Conservation (phyloP, 2,797 vertebrate genomes). For the Cynopterus sphinx region DNA sequence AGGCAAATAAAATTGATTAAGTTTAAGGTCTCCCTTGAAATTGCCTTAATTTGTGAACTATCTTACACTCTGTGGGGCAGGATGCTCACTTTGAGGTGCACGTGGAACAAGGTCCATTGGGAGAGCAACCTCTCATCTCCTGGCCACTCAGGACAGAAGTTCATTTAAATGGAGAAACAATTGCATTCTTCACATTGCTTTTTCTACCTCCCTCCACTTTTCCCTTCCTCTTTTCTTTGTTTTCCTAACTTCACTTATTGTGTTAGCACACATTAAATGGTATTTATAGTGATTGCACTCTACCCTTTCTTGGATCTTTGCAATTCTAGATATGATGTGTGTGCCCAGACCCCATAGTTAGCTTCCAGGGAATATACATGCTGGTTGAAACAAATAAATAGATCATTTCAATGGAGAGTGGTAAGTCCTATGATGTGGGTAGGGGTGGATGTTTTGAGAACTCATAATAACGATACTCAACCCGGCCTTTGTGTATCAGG, state of each 20-base stretch:
- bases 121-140: background rate
- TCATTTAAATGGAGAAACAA: background rate
- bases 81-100: background rate
- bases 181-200: background rate
- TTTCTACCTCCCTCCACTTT: background rate
- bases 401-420: background rate
- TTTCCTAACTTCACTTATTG: background rate
- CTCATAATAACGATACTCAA: background rate
- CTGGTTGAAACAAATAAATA: background rate
- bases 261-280: background rate
- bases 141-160: too few species aligned
- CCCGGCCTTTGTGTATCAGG: background rate
- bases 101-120: fast-evolving
- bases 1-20: background rate
- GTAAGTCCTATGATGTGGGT: background rate
- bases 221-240: too few species aligned
- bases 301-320: background rate
- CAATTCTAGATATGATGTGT: background rate
- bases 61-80: background rate
- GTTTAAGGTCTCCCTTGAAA: background rate
- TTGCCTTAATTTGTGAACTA: background rate
- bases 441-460: background rate
- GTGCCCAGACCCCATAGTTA: background rate
- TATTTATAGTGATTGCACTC: background rate
- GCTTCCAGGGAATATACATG: background rate